Base-by-base conservation (phyloP, 2,113 vertebrate genomes). In the Centropristis striata region DNA sequence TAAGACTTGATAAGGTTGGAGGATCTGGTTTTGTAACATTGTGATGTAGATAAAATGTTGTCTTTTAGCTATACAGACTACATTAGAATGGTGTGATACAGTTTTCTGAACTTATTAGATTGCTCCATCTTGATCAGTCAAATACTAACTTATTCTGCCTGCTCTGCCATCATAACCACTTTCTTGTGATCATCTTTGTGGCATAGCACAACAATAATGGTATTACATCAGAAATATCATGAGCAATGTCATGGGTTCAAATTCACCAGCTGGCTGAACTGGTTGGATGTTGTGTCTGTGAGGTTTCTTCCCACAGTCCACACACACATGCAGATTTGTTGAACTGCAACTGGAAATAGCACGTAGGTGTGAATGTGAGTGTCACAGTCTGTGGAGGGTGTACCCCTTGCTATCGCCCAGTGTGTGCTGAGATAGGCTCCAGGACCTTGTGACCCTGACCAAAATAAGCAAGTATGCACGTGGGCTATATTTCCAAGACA, bases 321-420 rank as follows among this genome's bases (percentile, higher is more conserved):
- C 41, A 76, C 15, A 39, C 36, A 39, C 42, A 51, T 21, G 6
- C 25, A 55, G 14, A 44, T 68, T 57, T 64, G 28, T 28, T 20
- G 12, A 73, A 74, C 12, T 28, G 14, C 12, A 67, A 75, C 63
- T 42, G 8, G 8, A 68, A 68, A 54, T 6, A 80, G 39, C 57
- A 61, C 1, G 0, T 72, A 76, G 14, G 51, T 77, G 67, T 67
- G n/a, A 54, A 14, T 53, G n/a, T 44, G 32, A 42, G n/a, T 25
- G 9, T 44, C 46, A 59, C 10, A 3, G 8, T 2, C 6, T n/a
- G 16, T 54, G 2, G 25, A 73, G 0, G 8, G 28, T 61, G 21
- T 37, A 25, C 9, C 1, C 20, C 37, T 59, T 9, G 21, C 12
- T 32, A 49, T 18, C 0, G 1, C 2, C 1, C 7, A 39, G 8